Percentiles rank a stretch among this genome's conserved stretches.
These are phyloP conservation scores for Cuculus canorus DNA, from an alignment of 2,797 vertebrate species.

Conservation along the genomic window DNA sequence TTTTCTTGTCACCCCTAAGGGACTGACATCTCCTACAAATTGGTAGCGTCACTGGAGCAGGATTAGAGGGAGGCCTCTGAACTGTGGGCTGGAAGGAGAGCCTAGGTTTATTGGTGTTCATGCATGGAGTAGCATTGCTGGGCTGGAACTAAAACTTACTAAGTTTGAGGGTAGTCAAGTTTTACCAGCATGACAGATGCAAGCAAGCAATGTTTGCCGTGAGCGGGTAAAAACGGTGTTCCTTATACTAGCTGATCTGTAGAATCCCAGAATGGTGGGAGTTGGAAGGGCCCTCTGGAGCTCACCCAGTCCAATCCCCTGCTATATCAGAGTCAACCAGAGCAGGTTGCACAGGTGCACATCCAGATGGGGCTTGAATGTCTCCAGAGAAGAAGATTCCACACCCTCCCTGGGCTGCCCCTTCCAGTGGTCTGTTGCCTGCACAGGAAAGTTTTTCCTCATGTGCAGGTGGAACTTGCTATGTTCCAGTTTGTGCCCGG, in stretches of 20 bases:
- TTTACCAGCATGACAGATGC: rapidly evolving
- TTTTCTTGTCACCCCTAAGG: background rate
- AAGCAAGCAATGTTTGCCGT: background rate
- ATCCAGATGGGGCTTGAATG: too few species aligned
- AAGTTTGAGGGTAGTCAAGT: background rate
- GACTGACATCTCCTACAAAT: background rate
- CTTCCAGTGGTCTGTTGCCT: too few species aligned
- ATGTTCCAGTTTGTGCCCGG: too few species aligned
- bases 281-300: too few species aligned
- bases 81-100: background rate
- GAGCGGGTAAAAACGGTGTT: background rate
- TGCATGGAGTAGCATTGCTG: background rate
- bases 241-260: background rate
- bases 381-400: too few species aligned
- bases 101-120: background rate
- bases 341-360: too few species aligned
- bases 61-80: background rate
- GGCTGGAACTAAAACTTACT: background rate
- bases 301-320: too few species aligned
- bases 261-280: background rate
- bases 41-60: background rate
- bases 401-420: too few species aligned
- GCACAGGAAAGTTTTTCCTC: too few species aligned
- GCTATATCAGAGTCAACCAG: too few species aligned
- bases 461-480: too few species aligned